Evolutionary conservation across 2,797 vertebrate genomes (phyloP).

Genomic region (Anisognathus igniventris): DNA sequence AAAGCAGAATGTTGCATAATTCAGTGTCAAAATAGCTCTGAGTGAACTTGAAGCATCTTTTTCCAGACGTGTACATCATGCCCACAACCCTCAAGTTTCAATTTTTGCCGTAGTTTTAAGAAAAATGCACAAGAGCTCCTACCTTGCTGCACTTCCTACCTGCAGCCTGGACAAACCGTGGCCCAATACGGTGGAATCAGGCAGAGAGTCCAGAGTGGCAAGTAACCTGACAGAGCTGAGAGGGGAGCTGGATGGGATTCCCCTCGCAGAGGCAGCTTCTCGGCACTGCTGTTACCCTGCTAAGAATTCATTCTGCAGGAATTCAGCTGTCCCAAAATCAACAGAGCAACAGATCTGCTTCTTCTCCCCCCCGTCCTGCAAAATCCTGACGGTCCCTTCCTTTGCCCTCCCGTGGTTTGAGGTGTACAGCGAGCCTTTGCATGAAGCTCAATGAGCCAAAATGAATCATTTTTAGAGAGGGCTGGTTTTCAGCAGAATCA

Average conservation of each 20-base stretch:
- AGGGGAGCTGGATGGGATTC: background rate
- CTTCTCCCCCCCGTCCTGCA: background rate
- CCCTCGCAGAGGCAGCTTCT: background rate
- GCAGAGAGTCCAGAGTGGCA: background rate
- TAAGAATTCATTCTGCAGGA: background rate
- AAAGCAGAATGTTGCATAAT: background rate
- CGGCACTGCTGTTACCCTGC: rapidly evolving
- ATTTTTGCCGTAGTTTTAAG: background rate
- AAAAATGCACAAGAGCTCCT: background rate
- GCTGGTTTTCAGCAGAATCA: background rate
- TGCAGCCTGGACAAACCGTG: rapidly evolving
- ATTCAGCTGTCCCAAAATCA: background rate
- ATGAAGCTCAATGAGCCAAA: background rate
- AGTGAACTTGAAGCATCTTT: background rate
- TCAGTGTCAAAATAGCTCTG: background rate
- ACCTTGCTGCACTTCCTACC: rapidly evolving
- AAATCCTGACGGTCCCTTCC: background rate
- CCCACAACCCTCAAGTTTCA: background rate
- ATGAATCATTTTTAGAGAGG: background rate
- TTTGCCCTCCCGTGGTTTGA: rapidly evolving
- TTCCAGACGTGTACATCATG: background rate
- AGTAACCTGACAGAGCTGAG: background rate
- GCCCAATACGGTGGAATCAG: background rate
- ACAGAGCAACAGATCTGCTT: background rate
- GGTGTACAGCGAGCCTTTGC: rapidly evolving